Percentiles rank a stretch among this genome's conserved stretches.
phyloP scores from a whole-genome alignment of 2,797 vertebrate species.

The Onychomys leucogaster region DNA sequence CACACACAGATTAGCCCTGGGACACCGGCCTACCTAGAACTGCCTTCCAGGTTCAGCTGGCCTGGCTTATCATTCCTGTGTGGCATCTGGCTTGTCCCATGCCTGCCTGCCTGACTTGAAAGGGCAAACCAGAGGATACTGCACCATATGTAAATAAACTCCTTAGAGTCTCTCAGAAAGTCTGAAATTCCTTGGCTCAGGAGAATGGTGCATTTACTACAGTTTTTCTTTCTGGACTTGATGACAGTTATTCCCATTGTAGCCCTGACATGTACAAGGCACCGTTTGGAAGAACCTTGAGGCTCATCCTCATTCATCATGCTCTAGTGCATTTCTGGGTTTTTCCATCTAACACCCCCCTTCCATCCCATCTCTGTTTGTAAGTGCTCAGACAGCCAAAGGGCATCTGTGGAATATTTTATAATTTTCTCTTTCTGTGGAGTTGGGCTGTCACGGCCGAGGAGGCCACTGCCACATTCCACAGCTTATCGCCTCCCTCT shows the following conservation, averaged over 20 bases:
- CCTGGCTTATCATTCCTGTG: not conserved
- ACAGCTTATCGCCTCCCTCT: not conserved
- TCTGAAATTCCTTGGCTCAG: not conserved
- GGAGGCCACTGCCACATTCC: conserved; percentile 10
- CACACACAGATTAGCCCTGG: not conserved
- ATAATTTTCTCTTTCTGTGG: conserved; percentile 44
- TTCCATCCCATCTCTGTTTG: not conserved
- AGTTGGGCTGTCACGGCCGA: not conserved
- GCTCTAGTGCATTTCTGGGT: not conserved
- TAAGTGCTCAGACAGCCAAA: conserved; percentile 5
- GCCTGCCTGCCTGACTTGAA: not conserved
- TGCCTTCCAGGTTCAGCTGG: not conserved
- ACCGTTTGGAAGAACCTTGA: not conserved
- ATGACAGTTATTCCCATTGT: not conserved
- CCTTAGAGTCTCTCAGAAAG: not conserved
- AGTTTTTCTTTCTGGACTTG: conserved; percentile 20
- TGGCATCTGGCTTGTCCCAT: not conserved
- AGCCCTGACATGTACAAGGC: not conserved
- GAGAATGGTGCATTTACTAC: not conserved
- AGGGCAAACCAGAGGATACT: not conserved
- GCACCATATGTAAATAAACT: not conserved
- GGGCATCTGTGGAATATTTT: conserved; percentile 42
- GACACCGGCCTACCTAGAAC: not conserved
- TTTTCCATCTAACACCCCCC: not conserved
- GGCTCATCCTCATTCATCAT: conserved; percentile 27